These are phyloP conservation scores for Chamaetylas fuelleborni DNA, from an alignment of 2,113 vertebrate species.

Conservation along the genomic window DNA sequence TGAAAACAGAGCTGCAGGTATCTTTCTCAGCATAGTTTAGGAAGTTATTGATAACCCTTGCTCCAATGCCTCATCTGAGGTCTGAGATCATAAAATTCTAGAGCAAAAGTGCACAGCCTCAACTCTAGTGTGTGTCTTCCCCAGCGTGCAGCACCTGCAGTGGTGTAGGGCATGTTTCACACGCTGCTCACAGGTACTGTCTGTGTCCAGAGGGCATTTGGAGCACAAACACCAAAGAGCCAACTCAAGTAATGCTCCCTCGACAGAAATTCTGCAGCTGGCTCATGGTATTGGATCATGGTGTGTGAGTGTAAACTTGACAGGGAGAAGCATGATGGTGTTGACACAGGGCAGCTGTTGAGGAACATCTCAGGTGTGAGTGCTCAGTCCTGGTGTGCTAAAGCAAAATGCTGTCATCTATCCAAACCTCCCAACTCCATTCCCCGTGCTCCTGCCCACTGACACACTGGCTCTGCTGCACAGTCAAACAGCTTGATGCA, in stretches of 20 bases:
- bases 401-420: background rate
- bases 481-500: background rate
- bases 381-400: accelerated
- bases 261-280: background rate
- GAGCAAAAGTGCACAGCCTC: background rate
- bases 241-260: accelerated
- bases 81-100: background rate
- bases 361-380: background rate
- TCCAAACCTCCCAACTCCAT: accelerated
- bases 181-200: accelerated
- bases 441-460: accelerated
- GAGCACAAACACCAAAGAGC: background rate
- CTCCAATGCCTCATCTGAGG: background rate
- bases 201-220: background rate
- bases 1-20: background rate
- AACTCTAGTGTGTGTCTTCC: accelerated
- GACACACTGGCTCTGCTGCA: background rate
- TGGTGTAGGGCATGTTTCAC: accelerated
- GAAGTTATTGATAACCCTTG: background rate
- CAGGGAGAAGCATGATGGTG: accelerated
- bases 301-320: accelerated
- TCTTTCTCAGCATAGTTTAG: background rate
- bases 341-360: background rate
- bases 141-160: accelerated
- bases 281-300: accelerated